Evolutionary conservation across 2,797 vertebrate genomes (phyloP), one percentile per base, ranked within the genome.

Genomic region (Paedocypris micromegethes): DNA sequence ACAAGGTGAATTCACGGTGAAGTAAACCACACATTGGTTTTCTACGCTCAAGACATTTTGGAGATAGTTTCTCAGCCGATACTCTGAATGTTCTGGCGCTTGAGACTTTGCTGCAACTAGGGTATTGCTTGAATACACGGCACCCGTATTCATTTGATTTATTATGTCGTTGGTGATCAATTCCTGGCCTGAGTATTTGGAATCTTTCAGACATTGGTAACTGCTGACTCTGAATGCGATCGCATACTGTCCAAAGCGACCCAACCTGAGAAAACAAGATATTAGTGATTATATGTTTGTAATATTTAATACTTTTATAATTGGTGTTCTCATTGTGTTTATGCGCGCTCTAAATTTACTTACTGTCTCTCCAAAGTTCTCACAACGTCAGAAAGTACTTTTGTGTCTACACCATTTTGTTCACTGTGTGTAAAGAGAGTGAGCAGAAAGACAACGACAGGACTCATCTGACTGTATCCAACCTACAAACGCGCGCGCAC

Each of bases 1-100:
- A 46, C 62, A 64, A 37, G 62, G 50, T 54, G 61, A 64, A 7
- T 40, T 64, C 7, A 46, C 23, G 4, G 62, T 64, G 42, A 64
- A 53, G 45, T 5, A 63, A 52, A 52, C 49, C 49, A 63, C 60
- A 38, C 60, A 63, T 9, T 43, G 0, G 7, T 43, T 1, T 63
- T 42, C 0, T 8, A 1, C 4, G 23, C 5, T 62, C 40, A 63
- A 43, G n/a, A 51, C 2, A 0, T 43, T 5, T 4, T 63, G 9
- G 7, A 64, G 23, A 6, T 53, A 0, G n/a, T 53, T 53, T 3
- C 4, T 39, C 23, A 45, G 7, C 4, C 62, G 50, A 53, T 5
- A 64, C 62, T 64, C 62, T 39, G 62, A 64, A 45, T 54, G 62
- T 3, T 5, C 3, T 6, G 2, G 23, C 52, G 1, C 1, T 6